Percentiles rank a stretch among this genome's conserved stretches.
Conservation (phyloP, 1,140 invertebrate genomes). For the Heliconius melpomene region DNA sequence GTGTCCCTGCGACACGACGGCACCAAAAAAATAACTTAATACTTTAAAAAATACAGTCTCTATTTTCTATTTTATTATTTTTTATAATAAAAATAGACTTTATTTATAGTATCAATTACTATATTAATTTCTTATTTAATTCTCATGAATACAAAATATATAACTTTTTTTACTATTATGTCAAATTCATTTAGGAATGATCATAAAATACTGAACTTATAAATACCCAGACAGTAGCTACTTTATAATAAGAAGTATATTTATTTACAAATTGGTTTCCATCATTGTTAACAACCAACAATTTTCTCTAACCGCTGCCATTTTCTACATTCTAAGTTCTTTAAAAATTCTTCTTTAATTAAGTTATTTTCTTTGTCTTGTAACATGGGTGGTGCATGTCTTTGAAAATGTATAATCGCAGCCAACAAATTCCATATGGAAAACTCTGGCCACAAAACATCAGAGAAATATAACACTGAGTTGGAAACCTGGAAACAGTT, state of each 20-base stretch:
- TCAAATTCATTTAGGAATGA: neutral
- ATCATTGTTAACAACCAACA: conserved; percentile 42
- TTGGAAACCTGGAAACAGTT: conserved; percentile 83
- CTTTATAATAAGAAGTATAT: neutral
- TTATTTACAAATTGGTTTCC: neutral
- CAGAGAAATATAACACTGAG: conserved; percentile 88
- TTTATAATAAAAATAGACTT: neutral
- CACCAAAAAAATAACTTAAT: too few species aligned
- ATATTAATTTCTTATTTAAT: neutral
- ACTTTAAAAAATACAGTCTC: too few species aligned
- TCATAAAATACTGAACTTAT: neutral
- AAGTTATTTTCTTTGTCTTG: conserved; percentile 41
- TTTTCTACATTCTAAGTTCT: conserved; percentile 53
- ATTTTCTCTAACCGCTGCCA: conserved; percentile 57
- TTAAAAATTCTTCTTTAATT: conserved; percentile 52
- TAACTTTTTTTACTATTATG: neutral
- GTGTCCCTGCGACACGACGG: too few species aligned
- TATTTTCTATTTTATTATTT: too few species aligned
- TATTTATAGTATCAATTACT: neutral
- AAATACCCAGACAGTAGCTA: neutral
- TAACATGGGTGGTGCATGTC: conserved; percentile 55
- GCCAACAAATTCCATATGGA: conserved; percentile 93
- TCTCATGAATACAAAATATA: neutral
- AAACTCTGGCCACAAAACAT: conserved; percentile 97
- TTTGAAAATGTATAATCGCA: conserved; percentile 93